Evolutionary conservation across 2,888 invertebrate genomes (phyloP), one percentile per base, ranked within the genome.

Genomic region (Drosophila lacicola): DNA sequence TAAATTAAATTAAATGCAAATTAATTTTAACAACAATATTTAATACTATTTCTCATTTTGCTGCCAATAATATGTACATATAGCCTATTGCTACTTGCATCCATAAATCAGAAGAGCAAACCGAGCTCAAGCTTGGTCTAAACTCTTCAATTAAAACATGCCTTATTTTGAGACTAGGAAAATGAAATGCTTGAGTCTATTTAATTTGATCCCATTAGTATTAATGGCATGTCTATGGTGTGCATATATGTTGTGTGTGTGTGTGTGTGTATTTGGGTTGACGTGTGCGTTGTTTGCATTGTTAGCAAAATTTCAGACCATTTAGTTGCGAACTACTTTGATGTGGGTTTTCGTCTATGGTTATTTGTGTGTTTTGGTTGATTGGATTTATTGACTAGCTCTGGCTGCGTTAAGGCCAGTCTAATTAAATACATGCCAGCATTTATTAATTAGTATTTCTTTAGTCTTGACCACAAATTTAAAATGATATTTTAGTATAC

Each of bases 1-100:
- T 69, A 70, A 81, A 83, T 81, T 83, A 62, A 83, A 74, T 70
- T 71, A 61, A 81, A 77, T 66, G 74, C 46, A 74, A 79, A 80
- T 82, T 79, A 79, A 78, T 74, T 79, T 70, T 51, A 70, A 80
- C 70, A 75, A 44, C 39, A 53, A 17, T 60, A 63, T 60, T 60
- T 49, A 34, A 47, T 57, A 55, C 21, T 9, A 51, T 41, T 33
- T 51, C 29, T 29, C 60, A 55, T 42, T 47, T 47, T 39, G 42
- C 45, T 36, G 25, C 4, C 17, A 14, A 21, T 4, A 14, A 8
- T 19, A 10, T 19, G 6, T 10, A 8, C n/a, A 25, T 14, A 13
- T 9, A 19, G 6, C 3, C 33, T 17, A 17, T 29, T 19, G 25
- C 17, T 36, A 8, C 21, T 2, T 10, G 13, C 10, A 60, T 29